Evolutionary conservation across 1,140 invertebrate species (phyloP).

Genomic region (Popillia japonica): DNA sequence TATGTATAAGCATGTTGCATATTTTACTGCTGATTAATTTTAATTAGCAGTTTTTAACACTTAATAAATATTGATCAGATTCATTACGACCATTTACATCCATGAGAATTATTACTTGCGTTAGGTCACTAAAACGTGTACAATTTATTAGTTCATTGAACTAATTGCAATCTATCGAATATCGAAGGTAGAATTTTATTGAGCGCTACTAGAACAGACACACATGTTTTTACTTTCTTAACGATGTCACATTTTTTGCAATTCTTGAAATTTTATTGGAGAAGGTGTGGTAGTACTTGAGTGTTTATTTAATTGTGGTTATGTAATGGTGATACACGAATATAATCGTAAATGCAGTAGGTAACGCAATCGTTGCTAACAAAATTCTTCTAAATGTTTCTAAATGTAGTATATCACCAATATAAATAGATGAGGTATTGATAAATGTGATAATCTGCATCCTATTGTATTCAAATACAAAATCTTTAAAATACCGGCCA

Average conservation of each 20-base stretch:
- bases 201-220: neutral
- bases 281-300: neutral
- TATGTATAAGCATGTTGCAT: neutral
- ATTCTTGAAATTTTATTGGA: neutral
- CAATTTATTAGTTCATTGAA: neutral
- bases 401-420: no score
- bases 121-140: neutral
- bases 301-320: neutral
- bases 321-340: no score
- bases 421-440: no score
- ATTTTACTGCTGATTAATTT: neutral
- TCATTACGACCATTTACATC: neutral
- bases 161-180: neutral
- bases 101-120: neutral
- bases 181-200: neutral
- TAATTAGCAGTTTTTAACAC: neutral
- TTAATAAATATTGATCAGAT: neutral
- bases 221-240: slow-evolving; percentile 4
- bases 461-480: no score
- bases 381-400: no score
- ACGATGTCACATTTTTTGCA: slow-evolving; percentile 9
- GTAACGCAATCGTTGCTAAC: no score
- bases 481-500: no score
- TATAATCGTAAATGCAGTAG: no score
- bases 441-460: no score